These are phyloP conservation scores for Spilosoma lubricipeda DNA, from an alignment of 2,888 invertebrate species.

Conservation along the genomic window DNA sequence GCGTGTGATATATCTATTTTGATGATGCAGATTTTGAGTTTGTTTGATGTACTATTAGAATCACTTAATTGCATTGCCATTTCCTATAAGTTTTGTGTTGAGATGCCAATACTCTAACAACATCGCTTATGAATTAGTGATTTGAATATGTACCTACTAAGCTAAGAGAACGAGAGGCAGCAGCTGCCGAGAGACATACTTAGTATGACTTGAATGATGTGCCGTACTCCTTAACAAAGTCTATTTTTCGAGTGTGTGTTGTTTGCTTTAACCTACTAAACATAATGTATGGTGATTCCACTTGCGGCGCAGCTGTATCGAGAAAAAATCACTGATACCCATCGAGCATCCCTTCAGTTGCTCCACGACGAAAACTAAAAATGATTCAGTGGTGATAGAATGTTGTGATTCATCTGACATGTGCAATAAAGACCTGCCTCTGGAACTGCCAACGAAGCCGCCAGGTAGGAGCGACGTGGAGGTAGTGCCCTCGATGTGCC, in stretches of 20 bases:
- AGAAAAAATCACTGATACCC: constrained; percentile 90
- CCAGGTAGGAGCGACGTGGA: constrained; percentile 87
- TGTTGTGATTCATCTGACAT: constrained; percentile 92
- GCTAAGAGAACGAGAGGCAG: constrained; percentile 65
- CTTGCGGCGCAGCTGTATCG: constrained; percentile 91
- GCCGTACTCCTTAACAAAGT: constrained; percentile 77
- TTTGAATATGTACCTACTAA: constrained; percentile 81
- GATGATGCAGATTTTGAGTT: constrained; percentile 78
- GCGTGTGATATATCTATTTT: constrained; percentile 71
- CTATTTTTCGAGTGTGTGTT: constrained; percentile 84
- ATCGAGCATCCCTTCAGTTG: constrained; percentile 93
- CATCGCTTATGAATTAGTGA: constrained; percentile 83
- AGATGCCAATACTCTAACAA: constrained; percentile 84
- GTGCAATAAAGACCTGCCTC: constrained; percentile 91
- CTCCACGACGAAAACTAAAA: constrained; percentile 91
- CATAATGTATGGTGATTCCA: constrained; percentile 85
- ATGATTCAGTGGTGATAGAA: constrained; percentile 92
- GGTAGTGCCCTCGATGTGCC: constrained; percentile 65
- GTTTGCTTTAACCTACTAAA: constrained; percentile 87
- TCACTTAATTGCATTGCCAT: constrained; percentile 78
- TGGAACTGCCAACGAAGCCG: constrained; percentile 88
- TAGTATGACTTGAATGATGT: constrained; percentile 82
- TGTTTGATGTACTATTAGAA: constrained; percentile 82
- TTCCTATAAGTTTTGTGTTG: constrained; percentile 82
- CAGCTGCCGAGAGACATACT: constrained; percentile 55